These are phyloP conservation scores for Hypsibius dujardini DNA, from an alignment of 1,140 invertebrate genomes.

Conservation along the genomic window DNA sequence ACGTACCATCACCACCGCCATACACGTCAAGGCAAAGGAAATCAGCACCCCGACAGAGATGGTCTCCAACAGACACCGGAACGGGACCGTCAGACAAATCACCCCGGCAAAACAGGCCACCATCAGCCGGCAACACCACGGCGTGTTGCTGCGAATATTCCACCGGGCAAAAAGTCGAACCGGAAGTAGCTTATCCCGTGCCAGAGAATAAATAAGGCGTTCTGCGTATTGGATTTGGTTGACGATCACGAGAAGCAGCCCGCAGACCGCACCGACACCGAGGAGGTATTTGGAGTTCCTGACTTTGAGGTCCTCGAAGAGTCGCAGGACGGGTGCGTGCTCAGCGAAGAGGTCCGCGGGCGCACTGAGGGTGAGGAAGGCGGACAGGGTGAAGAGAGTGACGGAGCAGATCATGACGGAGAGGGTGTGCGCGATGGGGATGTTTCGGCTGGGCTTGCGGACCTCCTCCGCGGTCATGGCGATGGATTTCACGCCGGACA, in stretches of 20 bases:
- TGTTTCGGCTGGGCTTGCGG: conserved; percentile 13
- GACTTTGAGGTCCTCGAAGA: neutral
- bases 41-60: neutral
- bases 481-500: neutral
- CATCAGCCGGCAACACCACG: neutral
- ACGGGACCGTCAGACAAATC: neutral
- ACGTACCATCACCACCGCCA: neutral
- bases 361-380: neutral
- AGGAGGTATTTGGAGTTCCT: conserved; percentile 3
- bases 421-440: neutral
- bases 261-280: neutral
- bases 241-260: neutral
- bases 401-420: neutral
- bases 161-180: neutral
- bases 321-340: neutral
- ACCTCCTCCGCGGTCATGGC: conserved; percentile 7
- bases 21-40: neutral
- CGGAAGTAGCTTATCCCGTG: conserved; percentile 9
- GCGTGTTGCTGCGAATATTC: neutral
- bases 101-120: neutral
- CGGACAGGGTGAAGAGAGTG: neutral
- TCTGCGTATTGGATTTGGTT: neutral
- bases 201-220: neutral
- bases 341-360: neutral
- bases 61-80: neutral